Evolutionary conservation across 2,113 vertebrate species (phyloP).

Genomic region (Istiophorus platypterus): DNA sequence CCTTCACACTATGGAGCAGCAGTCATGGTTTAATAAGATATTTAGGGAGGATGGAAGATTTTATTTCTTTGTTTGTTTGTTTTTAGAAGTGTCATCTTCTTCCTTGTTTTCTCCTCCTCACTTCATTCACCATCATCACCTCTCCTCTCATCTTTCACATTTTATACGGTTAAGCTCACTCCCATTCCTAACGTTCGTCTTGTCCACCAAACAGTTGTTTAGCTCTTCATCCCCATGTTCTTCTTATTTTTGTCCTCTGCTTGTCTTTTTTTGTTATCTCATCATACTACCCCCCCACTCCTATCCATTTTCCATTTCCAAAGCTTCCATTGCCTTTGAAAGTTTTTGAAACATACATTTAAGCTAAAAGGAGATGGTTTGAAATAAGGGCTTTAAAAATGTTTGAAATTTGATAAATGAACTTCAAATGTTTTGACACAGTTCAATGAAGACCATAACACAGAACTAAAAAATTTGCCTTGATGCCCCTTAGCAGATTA

Average conservation of each 20-base stretch:
- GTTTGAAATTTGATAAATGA: slow-evolving; percentile 31
- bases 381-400: slow-evolving; percentile 12
- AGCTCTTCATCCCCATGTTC: slow-evolving; percentile 22
- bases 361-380: slow-evolving; percentile 14
- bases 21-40: slow-evolving; percentile 55
- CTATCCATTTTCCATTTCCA: slow-evolving; percentile 13
- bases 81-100: slow-evolving; percentile 48
- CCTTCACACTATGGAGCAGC: slow-evolving; percentile 43
- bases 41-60: slow-evolving; percentile 31
- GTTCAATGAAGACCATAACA: slow-evolving; percentile 23
- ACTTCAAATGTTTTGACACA: slow-evolving; percentile 22
- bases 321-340: slow-evolving; percentile 41
- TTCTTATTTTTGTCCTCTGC: slow-evolving; percentile 36
- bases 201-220: slow-evolving; percentile 27
- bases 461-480: not conserved
- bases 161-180: slow-evolving; percentile 3
- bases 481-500: not conserved
- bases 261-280: slow-evolving; percentile 49
- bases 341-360: slow-evolving; percentile 24
- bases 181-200: not conserved
- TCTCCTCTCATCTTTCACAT: slow-evolving; percentile 21
- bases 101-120: slow-evolving; percentile 42
- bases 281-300: slow-evolving; percentile 11
- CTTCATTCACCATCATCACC: slow-evolving; percentile 18
- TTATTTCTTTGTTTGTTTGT: slow-evolving; percentile 22